Evolutionary conservation across 2,888 invertebrate species (phyloP).

Genomic region (Calameuta pallipes): DNA sequence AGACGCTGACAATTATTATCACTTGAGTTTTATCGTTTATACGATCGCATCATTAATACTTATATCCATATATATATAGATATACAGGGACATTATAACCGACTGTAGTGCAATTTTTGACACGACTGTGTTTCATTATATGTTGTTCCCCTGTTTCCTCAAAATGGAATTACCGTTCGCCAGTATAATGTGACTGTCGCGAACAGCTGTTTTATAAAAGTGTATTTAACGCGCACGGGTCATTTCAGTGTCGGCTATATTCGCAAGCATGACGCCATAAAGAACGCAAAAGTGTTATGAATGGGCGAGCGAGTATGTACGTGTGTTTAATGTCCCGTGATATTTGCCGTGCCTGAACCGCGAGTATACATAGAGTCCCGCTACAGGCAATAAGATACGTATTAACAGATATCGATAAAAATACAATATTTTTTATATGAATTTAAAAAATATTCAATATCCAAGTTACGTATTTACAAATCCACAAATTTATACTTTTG

Average conservation of each 20-base stretch:
- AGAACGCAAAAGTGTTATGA: constrained; percentile 9
- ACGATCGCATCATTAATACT: background rate
- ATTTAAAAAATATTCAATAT: background rate
- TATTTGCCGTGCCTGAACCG: background rate
- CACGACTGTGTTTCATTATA: background rate
- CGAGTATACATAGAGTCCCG: background rate
- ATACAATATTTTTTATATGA: background rate
- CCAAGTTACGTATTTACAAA: background rate
- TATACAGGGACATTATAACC: background rate
- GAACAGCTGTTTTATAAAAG: constrained; percentile 3
- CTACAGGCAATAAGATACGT: background rate
- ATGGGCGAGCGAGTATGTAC: background rate
- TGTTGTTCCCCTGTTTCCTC: background rate
- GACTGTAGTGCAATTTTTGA: background rate
- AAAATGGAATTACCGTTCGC: background rate
- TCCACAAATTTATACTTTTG: background rate
- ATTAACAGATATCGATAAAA: background rate
- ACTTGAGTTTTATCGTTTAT: background rate
- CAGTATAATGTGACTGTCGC: background rate
- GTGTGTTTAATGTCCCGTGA: constrained; percentile 5
- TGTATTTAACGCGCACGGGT: constrained; percentile 4
- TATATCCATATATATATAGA: background rate
- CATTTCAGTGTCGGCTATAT: background rate
- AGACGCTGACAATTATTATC: background rate
- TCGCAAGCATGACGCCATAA: constrained; percentile 7